Conservation (phyloP, 2,888 invertebrate genomes). For the Mythimna lalbum region DNA sequence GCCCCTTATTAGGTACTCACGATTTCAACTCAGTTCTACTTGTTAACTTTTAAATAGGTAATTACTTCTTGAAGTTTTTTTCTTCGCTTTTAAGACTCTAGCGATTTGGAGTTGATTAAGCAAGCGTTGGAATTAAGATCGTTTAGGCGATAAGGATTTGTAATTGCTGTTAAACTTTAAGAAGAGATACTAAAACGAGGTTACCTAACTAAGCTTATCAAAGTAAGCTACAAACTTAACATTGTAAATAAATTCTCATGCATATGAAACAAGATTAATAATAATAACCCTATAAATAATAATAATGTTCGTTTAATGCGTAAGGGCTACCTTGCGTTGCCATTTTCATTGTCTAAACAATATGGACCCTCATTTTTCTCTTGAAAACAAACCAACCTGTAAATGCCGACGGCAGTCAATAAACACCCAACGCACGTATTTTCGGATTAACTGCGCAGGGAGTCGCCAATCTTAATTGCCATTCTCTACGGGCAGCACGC, state of each 20-base stretch:
- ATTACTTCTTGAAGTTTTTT: constrained; percentile 69
- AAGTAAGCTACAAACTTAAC: neutral
- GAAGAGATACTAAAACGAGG: constrained; percentile 1
- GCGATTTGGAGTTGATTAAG: constrained; percentile 62
- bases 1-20: constrained; percentile 89
- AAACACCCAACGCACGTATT: constrained; percentile 89
- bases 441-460: constrained; percentile 88
- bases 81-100: constrained; percentile 61
- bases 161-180: constrained; percentile 39
- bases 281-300: constrained; percentile 17
- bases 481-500: constrained; percentile 75
- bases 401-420: constrained; percentile 83
- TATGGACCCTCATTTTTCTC: constrained; percentile 70
- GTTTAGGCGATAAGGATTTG: constrained; percentile 49
- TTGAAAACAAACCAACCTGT: constrained; percentile 76
- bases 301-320: constrained; percentile 45
- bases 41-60: constrained; percentile 85
- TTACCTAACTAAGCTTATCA: neutral
- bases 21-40: constrained; percentile 84
- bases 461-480: constrained; percentile 89
- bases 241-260: constrained; percentile 10
- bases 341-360: constrained; percentile 60
- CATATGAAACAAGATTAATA: constrained; percentile 26
- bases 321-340: constrained; percentile 33
- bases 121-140: constrained; percentile 59